Conservation (phyloP, 2,113 vertebrate species). For the Neomonachus schauinslandi region DNA sequence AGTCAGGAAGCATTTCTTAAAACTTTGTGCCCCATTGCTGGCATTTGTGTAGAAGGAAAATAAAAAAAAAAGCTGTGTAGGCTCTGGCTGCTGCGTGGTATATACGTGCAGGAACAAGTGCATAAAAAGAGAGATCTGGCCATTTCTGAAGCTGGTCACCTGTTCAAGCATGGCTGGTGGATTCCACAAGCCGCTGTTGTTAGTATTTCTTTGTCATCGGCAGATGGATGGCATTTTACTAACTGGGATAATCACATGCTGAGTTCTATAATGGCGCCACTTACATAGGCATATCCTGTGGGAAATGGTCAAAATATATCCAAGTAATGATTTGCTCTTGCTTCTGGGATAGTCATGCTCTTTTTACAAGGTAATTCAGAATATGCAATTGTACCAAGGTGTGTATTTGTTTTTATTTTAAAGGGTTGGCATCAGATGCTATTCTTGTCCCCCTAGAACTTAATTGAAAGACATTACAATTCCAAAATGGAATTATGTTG, state of each 20-base stretch:
- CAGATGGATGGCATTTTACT: neutral
- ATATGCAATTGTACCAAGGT: neutral
- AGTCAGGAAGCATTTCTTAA: neutral
- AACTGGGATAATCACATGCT: neutral
- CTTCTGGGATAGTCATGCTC: neutral
- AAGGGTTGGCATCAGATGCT: neutral
- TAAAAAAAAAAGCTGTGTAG: neutral
- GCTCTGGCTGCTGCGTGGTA: too few species aligned
- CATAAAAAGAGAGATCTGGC: too few species aligned
- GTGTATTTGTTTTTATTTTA: neutral
- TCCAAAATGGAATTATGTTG: neutral
- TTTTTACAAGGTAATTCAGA: neutral
- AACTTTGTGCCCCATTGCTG: neutral
- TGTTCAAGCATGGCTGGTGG: too few species aligned
- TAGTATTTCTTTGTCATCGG: too few species aligned
- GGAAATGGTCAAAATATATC: neutral
- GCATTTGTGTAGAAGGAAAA: neutral
- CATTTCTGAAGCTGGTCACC: too few species aligned
- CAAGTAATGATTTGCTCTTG: neutral
- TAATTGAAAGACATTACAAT: neutral
- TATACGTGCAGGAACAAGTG: too few species aligned
- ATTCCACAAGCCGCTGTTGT: too few species aligned
- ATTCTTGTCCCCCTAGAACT: neutral
- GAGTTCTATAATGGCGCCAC: neutral
- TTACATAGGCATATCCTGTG: neutral